phyloP scores from a whole-genome alignment of 2,888 invertebrate genomes.

The Drosophila diplacantha region DNA sequence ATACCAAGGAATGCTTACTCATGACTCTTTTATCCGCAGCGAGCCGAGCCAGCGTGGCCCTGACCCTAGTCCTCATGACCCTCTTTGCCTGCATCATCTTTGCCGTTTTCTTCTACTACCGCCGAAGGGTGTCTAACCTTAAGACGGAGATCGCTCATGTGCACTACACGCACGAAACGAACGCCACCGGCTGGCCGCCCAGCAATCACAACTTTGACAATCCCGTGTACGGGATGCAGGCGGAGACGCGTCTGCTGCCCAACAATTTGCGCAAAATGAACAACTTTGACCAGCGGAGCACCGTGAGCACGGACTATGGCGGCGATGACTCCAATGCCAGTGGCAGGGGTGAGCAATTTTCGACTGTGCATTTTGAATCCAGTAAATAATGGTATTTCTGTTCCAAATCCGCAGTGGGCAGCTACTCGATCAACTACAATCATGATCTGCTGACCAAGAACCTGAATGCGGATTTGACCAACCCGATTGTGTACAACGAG shows the following conservation, averaged over 20 bases:
- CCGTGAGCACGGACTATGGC: slow-evolving; percentile 64
- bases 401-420: slow-evolving; percentile 75
- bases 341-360: slow-evolving; percentile 75
- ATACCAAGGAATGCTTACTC: background rate
- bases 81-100: slow-evolving; percentile 82
- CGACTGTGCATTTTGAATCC: background rate
- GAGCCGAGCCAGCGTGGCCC: slow-evolving; percentile 80
- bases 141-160: slow-evolving; percentile 92
- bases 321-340: slow-evolving; percentile 79
- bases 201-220: slow-evolving; percentile 88
- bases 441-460: slow-evolving; percentile 85
- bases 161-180: slow-evolving; percentile 90
- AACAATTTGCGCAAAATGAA: slow-evolving; percentile 76
- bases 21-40: slow-evolving; percentile 71
- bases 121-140: slow-evolving; percentile 87
- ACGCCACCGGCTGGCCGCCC: slow-evolving; percentile 75
- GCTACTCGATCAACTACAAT: slow-evolving; percentile 82
- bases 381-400: background rate
- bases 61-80: slow-evolving; percentile 83
- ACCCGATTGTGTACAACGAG: slow-evolving; percentile 90
- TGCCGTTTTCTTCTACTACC: slow-evolving; percentile 86
- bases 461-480: slow-evolving; percentile 89
- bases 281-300: slow-evolving; percentile 74
- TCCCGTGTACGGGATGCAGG: slow-evolving; percentile 89
- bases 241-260: slow-evolving; percentile 78